Percentiles rank a stretch among this genome's conserved stretches.
These are phyloP conservation scores for Protobothrops mucrosquamatus DNA, from an alignment of 2,113 vertebrate species.

Conservation along the genomic window DNA sequence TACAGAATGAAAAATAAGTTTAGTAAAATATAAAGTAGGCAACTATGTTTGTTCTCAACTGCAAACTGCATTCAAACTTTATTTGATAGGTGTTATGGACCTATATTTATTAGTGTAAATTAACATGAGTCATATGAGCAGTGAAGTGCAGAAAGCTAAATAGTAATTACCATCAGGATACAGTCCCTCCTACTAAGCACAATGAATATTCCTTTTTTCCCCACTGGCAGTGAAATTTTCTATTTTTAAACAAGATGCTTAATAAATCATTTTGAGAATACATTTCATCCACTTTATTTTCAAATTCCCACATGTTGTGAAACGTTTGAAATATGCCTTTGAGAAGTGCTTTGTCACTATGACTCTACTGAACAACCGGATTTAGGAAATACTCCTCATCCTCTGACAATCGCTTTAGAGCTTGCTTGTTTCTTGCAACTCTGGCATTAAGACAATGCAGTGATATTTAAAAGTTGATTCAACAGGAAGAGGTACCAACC, in stretches of 20 bases:
- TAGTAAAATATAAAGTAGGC: slow-evolving; percentile 66
- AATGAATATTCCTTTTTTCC: slow-evolving; percentile 59
- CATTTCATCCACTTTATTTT: slow-evolving; percentile 46
- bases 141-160: slow-evolving; percentile 45
- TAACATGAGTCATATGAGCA: slow-evolving; percentile 69
- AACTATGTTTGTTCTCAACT: slow-evolving; percentile 57
- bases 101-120: slow-evolving; percentile 69
- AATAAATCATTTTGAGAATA: slow-evolving; percentile 31
- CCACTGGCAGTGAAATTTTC: slow-evolving; percentile 46
- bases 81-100: slow-evolving; percentile 69
- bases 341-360: slow-evolving; percentile 27
- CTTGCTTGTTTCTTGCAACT: neutral
- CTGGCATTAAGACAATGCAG: neutral
- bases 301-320: neutral
- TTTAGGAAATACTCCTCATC: slow-evolving; percentile 21
- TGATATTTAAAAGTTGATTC: neutral
- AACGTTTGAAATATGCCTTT: neutral
- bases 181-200: slow-evolving; percentile 66
- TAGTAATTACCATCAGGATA: slow-evolving; percentile 61
- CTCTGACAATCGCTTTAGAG: neutral
- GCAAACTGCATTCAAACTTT: slow-evolving; percentile 57
- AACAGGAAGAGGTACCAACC: neutral
- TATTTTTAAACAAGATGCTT: slow-evolving; percentile 20
- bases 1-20: slow-evolving; percentile 57
- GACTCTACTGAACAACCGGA: slow-evolving; percentile 8